Base-by-base conservation (phyloP, 2,888 invertebrate genomes). In the Scaptomyza caliginosa region DNA sequence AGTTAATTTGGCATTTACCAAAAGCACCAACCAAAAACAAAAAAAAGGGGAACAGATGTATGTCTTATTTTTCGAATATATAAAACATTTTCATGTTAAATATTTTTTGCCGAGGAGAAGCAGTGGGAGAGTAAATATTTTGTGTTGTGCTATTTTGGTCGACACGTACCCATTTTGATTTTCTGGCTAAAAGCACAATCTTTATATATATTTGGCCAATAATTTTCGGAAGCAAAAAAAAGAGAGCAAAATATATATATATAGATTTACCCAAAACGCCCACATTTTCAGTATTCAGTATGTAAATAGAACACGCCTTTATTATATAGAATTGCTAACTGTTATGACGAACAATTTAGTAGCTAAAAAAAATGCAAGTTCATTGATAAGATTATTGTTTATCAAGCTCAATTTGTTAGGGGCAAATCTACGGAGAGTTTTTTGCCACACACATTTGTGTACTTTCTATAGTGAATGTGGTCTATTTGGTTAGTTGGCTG, bases 221-320 rank as follows among this genome's bases (percentile, higher is more conserved):
- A 24, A 46, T 50, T 46, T 46, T 6, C n/a, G 34, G 26, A 32
- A 43, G 11, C 10, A 1, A 11, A 0, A 43, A 5, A 42, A 23
- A 4, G 11, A 28, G 17, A 17, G 39, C 10, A 23, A 23, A 50
- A 21, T 13, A 6, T 32, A 13, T 34, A 7, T 16, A 19, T 50
- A 32, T 50, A 2, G 26, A 8, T 21, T 50, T 46, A 1, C 23
- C 13, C n/a, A n/a, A 24, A 11, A 63, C 55, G 17, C 62, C 39
- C 56, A 62, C 67, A 24, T 48, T 26, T n/a, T n/a, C n/a, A n/a
- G n/a, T n/a, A 34, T 56, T 58, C 7, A 8, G 6, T 19, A 39
- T 77, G 81, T 75, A 80, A 84, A 75, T 73, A 77, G 67, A 65
- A 60, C 67, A 84, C 67, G 36, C 78, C 84, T 67, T 8, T 50